A percentile compares a stretch with the other conserved stretches of the same genome.
phyloP scores from a whole-genome alignment of 2,797 vertebrate species.

The Lutjanus argentimaculatus region DNA sequence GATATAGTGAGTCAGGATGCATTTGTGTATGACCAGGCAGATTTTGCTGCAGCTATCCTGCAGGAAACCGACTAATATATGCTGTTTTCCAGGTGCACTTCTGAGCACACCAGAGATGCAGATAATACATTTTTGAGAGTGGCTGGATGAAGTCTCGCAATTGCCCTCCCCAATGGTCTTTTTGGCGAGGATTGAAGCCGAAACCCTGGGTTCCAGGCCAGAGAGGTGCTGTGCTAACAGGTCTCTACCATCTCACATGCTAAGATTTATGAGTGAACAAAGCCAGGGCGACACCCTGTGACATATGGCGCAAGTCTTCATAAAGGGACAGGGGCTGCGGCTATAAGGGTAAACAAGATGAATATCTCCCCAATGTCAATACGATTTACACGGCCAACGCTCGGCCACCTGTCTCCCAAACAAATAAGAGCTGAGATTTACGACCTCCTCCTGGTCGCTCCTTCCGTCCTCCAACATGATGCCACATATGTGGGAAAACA shows the following conservation, averaged over 20 bases:
- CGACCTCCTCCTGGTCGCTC: slow-evolving; percentile 74
- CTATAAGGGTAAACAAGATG: slow-evolving; percentile 86
- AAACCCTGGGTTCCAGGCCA: slow-evolving; percentile 71
- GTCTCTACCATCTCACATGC: slow-evolving; percentile 78
- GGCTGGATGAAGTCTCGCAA: slow-evolving; percentile 62
- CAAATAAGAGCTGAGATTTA: slow-evolving; percentile 85
- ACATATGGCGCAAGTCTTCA: slow-evolving; percentile 85
- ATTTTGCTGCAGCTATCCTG: slow-evolving; percentile 56
- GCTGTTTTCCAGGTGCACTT: slow-evolving; percentile 65
- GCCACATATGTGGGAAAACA: slow-evolving; percentile 74
- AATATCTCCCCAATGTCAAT: slow-evolving; percentile 84
- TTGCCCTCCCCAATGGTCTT: slow-evolving; percentile 55
- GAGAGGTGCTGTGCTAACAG: slow-evolving; percentile 79
- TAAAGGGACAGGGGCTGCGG: slow-evolving; percentile 79
- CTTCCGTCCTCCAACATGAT: slow-evolving; percentile 79
- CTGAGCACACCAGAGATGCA: slow-evolving; percentile 54
- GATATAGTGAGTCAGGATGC: slow-evolving; percentile 59
- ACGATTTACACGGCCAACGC: slow-evolving; percentile 84
- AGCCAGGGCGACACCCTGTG: slow-evolving; percentile 82
- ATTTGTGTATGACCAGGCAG: slow-evolving; percentile 71
- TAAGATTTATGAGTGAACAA: slow-evolving; percentile 82
- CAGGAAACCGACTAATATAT: slow-evolving; percentile 47
- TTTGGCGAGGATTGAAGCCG: slow-evolving; percentile 58
- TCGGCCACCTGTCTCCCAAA: slow-evolving; percentile 86
- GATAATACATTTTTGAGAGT: slow-evolving; percentile 65